These are phyloP conservation scores for Cerceris rybyensis DNA, from an alignment of 2,888 invertebrate species.

Conservation along the genomic window DNA sequence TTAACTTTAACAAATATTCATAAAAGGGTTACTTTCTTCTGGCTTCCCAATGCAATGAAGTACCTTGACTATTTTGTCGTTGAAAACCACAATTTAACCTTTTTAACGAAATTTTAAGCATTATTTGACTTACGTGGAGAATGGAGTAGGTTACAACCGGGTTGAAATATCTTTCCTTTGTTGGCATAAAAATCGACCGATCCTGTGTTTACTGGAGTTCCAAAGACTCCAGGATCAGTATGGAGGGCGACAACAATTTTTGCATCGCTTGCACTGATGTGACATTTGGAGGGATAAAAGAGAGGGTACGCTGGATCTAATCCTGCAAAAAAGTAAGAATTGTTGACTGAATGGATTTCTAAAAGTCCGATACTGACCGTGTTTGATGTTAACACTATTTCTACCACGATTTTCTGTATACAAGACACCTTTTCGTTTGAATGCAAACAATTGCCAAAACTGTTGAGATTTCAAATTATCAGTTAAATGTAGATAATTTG, in stretches of 20 bases:
- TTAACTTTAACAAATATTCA: background rate
- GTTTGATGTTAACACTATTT: too few relatives aligned
- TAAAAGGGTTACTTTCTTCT: too few relatives aligned
- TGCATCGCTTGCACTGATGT: constrained; percentile 63
- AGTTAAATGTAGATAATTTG: too few relatives aligned
- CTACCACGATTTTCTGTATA: too few relatives aligned
- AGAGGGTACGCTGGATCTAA: constrained; percentile 73
- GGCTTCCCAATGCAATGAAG: too few relatives aligned
- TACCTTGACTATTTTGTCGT: too few relatives aligned
- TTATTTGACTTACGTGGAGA: too few relatives aligned
- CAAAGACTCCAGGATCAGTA: constrained; percentile 71
- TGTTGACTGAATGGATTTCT: background rate
- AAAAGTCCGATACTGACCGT: background rate
- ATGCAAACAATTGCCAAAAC: too few relatives aligned
- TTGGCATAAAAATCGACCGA: constrained; percentile 73
- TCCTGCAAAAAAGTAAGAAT: constrained; percentile 50
- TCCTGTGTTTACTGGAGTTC: constrained; percentile 63
- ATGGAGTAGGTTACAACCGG: constrained; percentile 61
- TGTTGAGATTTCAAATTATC: too few relatives aligned
- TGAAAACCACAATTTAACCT: background rate
- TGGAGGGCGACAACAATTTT: constrained; percentile 70
- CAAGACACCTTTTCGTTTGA: too few relatives aligned
- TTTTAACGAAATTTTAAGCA: background rate
- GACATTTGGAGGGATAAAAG: constrained; percentile 67
- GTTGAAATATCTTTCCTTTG: constrained; percentile 70